Conservation (phyloP, 2,113 vertebrate species). For the Grantiella picta region DNA sequence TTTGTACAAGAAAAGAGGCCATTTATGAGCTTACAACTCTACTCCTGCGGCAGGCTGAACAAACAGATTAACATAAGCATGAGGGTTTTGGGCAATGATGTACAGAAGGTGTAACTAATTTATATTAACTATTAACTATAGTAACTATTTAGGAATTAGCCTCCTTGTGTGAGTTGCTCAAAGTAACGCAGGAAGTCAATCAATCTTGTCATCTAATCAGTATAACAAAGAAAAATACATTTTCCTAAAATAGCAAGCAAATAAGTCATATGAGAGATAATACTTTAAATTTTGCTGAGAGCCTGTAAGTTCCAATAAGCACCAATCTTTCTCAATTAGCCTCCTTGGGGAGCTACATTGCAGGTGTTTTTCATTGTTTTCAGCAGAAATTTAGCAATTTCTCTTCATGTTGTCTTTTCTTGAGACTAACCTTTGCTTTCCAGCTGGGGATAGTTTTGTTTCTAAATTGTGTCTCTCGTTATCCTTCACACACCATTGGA, state of each 20-base stretch:
- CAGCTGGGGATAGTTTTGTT: conserved; percentile 9
- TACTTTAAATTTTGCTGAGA: conserved; percentile 4
- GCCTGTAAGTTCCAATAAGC: conserved; percentile 10
- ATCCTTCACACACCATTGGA: not conserved
- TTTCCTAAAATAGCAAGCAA: conserved; percentile 40
- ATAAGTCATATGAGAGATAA: conserved; percentile 6
- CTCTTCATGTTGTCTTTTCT: not conserved
- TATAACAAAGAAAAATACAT: conserved; percentile 26
- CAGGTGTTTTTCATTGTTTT: conserved; percentile 34
- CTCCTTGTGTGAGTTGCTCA: not conserved
- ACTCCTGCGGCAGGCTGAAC: not conserved
- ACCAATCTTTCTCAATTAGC: conserved; percentile 11
- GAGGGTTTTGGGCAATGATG: not conserved
- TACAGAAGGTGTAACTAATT: not conserved
- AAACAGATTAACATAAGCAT: not conserved
- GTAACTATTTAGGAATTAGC: too few relatives aligned
- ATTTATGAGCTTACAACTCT: not conserved
- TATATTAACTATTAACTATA: too few relatives aligned
- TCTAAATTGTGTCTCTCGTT: not conserved
- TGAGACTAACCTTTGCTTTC: conserved; percentile 20
- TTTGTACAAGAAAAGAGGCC: not conserved
- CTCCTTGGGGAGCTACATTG: not conserved
- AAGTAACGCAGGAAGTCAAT: not conserved
- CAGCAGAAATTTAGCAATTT: conserved; percentile 20
- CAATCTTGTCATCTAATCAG: conserved; percentile 9